phyloP scores from a whole-genome alignment of 2,888 invertebrate genomes.

The Neoitamus cyanurus region DNA sequence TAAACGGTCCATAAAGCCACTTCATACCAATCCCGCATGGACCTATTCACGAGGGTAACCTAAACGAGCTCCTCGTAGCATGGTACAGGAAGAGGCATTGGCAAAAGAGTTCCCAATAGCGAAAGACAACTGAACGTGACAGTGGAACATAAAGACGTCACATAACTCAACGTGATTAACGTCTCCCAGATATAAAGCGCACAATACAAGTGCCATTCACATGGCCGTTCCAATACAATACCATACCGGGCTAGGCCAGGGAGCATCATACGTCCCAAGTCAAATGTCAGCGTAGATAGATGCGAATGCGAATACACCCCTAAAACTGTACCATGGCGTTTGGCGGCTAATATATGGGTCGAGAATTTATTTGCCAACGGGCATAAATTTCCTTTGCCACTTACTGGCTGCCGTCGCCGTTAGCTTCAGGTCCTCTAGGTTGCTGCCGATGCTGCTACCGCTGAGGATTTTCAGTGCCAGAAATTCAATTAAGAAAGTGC shows the following conservation, averaged over 20 bases:
- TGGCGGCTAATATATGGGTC: constrained; percentile 39
- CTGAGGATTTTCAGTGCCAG: constrained; percentile 11
- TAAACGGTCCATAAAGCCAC: neutral
- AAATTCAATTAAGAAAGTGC: constrained; percentile 47
- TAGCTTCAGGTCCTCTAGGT: neutral
- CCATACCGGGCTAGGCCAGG: neutral
- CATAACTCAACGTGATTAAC: constrained; percentile 67
- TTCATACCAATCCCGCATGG: neutral
- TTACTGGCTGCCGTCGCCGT: neutral
- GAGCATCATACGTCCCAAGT: constrained; percentile 24
- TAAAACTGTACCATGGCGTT: neutral
- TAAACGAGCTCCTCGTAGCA: neutral
- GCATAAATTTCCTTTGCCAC: constrained; percentile 34
- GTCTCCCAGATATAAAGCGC: constrained; percentile 55
- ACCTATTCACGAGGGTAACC: neutral
- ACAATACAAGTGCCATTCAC: constrained; percentile 36
- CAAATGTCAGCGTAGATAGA: constrained; percentile 38
- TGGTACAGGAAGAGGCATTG: neutral
- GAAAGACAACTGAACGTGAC: constrained; percentile 63
- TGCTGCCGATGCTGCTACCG: neutral
- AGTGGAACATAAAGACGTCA: constrained; percentile 64
- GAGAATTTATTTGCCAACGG: constrained; percentile 34
- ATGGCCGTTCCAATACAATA: neutral
- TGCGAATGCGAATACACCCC: constrained; percentile 27
- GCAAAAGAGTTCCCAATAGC: constrained; percentile 43